These are phyloP conservation scores for Macropus fuliginosus DNA, from an alignment of 2,797 vertebrate species.

Conservation along the genomic window DNA sequence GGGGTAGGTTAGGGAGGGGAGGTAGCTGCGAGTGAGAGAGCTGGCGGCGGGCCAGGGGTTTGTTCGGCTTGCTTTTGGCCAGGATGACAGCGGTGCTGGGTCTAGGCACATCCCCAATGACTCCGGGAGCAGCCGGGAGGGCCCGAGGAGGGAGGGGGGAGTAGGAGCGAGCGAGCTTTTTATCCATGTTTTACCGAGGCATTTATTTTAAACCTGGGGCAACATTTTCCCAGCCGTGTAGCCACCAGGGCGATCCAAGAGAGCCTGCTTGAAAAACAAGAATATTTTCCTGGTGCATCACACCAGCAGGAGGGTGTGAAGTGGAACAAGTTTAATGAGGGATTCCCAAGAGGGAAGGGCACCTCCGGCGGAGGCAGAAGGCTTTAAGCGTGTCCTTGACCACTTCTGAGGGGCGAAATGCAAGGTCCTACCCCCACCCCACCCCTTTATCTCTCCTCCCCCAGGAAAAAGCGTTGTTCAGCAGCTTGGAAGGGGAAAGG, in stretches of 20 bases:
- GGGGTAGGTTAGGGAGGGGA: constrained; percentile 82
- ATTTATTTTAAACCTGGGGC: constrained; percentile 67
- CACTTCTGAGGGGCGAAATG: not conserved
- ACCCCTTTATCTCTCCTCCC: not conserved
- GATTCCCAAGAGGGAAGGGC: constrained; percentile 48
- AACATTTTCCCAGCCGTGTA: constrained; percentile 61
- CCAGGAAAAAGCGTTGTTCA: not conserved
- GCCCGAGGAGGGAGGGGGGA: constrained; percentile 36
- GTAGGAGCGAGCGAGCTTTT: constrained; percentile 32
- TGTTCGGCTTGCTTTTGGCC: constrained; percentile 79
- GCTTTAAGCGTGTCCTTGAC: constrained; percentile 1
- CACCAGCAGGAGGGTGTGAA: constrained; percentile 22
- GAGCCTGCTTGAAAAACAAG: constrained; percentile 35
- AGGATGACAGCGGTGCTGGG: constrained; percentile 75
- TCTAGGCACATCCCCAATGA: constrained; percentile 78
- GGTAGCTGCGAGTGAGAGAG: constrained; percentile 80
- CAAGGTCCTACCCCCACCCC: not conserved
- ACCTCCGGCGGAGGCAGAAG: not conserved
- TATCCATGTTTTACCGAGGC: constrained; percentile 21
- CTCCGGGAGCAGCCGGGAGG: constrained; percentile 67
- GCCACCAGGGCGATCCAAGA: not conserved
- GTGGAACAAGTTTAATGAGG: not conserved
- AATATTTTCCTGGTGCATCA: constrained; percentile 60
- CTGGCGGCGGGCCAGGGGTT: constrained; percentile 83
- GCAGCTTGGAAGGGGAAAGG: not conserved